Evolutionary conservation across 2,113 vertebrate genomes (phyloP).

Genomic region (Heloderma charlesbogerti): DNA sequence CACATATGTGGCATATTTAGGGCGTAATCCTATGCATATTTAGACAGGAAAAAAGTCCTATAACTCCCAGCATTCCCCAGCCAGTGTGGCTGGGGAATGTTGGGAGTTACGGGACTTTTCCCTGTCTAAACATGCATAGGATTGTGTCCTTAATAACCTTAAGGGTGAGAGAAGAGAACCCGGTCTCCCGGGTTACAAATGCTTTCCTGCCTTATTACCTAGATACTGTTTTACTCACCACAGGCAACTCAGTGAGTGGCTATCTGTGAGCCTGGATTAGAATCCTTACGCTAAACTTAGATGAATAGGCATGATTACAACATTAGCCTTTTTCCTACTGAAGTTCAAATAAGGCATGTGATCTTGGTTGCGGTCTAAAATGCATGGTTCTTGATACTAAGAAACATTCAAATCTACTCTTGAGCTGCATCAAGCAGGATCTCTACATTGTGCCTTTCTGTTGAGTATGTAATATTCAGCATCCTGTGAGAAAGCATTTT

Average conservation of each 20-base stretch:
- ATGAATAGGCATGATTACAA: conserved; percentile 1
- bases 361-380: neutral
- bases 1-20: too few relatives aligned
- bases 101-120: too few relatives aligned
- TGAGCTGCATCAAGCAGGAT: neutral
- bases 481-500: neutral
- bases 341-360: neutral
- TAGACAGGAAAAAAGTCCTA: too few relatives aligned
- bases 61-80: too few relatives aligned
- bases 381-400: neutral
- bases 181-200: neutral
- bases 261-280: neutral
- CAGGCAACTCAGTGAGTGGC: too few relatives aligned
- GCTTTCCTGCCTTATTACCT: neutral
- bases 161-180: neutral
- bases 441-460: neutral
- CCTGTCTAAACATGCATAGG: too few relatives aligned
- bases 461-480: neutral
- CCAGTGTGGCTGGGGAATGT: too few relatives aligned
- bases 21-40: too few relatives aligned
- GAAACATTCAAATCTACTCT: neutral
- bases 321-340: neutral
- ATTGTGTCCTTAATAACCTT: too few relatives aligned
- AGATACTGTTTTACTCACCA: neutral
- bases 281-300: neutral